Evolutionary conservation across 2,797 vertebrate species (phyloP).

Genomic region (Meda fulgida): DNA sequence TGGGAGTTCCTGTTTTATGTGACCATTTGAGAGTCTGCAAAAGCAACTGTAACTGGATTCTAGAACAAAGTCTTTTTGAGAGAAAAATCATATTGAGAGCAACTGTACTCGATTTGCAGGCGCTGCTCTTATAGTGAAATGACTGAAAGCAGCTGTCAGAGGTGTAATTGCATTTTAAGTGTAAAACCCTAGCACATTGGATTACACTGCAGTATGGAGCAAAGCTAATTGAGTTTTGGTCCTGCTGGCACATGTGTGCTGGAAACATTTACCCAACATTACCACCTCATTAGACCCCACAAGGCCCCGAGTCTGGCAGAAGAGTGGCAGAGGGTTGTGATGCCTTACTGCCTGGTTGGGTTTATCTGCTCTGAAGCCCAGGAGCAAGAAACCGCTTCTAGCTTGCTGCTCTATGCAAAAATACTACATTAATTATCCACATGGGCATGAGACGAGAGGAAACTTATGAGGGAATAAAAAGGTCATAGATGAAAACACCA

Average conservation of each 20-base stretch:
- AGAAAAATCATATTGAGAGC: conserved; percentile 47
- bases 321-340: background rate
- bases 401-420: conserved; percentile 25
- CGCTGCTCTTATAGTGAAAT: conserved; percentile 64
- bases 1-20: conserved; percentile 1
- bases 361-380: background rate
- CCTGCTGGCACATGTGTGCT: conserved; percentile 74
- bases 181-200: conserved; percentile 72
- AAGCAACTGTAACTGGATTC: background rate
- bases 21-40: background rate
- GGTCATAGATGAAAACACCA: conserved; percentile 24
- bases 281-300: conserved; percentile 71
- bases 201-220: conserved; percentile 72
- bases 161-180: conserved; percentile 76
- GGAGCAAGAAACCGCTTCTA: background rate
- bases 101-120: conserved; percentile 48
- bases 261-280: conserved; percentile 78
- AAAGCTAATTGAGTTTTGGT: conserved; percentile 74
- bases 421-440: conserved; percentile 2
- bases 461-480: conserved; percentile 15
- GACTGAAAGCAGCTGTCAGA: conserved; percentile 71
- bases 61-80: conserved; percentile 34
- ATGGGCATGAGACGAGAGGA: background rate
- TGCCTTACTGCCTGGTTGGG: conserved; percentile 40
- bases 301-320: conserved; percentile 63